These are phyloP conservation scores for Erebia epiphron DNA, from an alignment of 2,888 invertebrate species.

Conservation along the genomic window DNA sequence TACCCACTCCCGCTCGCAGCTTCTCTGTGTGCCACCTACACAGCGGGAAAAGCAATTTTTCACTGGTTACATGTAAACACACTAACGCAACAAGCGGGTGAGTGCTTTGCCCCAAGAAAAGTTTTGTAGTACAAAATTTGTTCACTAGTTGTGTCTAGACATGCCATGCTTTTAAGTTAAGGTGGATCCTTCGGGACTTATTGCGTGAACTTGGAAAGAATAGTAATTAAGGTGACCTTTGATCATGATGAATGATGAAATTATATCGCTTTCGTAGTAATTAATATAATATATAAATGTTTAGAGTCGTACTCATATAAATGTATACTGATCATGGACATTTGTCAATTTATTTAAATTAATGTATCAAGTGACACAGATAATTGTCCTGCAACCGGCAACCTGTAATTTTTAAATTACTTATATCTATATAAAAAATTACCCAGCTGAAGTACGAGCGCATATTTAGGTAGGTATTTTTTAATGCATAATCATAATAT, in stretches of 20 bases:
- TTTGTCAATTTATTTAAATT: neutral
- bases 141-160: conserved; percentile 81
- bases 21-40: conserved; percentile 56
- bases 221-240: conserved; percentile 13
- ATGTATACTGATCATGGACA: neutral
- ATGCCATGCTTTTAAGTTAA: conserved; percentile 76
- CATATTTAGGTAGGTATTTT: no score
- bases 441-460: no score
- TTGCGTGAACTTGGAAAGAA: conserved; percentile 49
- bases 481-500: no score
- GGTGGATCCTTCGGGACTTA: conserved; percentile 71
- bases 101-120: conserved; percentile 77
- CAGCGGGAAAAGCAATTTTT: conserved; percentile 74
- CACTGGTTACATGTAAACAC: conserved; percentile 72
- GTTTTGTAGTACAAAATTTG: conserved; percentile 80
- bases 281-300: neutral
- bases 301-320: no score
- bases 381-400: no score
- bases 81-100: conserved; percentile 57
- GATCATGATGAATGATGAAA: conserved; percentile 18
- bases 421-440: no score
- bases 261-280: neutral
- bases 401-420: no score
- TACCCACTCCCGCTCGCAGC: conserved; percentile 47
- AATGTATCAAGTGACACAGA: neutral